phyloP scores from a whole-genome alignment of 1,140 invertebrate genomes.

The Aphis gossypii region DNA sequence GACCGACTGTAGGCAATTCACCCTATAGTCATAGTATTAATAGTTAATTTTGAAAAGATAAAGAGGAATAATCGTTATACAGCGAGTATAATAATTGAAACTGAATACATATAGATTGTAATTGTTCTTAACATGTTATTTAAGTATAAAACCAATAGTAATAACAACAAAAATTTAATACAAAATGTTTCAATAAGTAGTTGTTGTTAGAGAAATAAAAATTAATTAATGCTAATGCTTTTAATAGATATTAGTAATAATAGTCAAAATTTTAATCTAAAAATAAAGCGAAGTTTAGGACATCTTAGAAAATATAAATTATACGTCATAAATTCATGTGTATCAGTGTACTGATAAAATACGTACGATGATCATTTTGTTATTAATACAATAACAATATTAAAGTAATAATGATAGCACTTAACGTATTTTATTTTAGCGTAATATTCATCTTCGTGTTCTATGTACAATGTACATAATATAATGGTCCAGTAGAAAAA shows the following conservation, averaged over 20 bases:
- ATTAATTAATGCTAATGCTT: background rate
- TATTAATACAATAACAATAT: background rate
- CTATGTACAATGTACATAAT: background rate
- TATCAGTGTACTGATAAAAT: background rate
- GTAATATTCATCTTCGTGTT: background rate
- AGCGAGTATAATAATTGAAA: background rate
- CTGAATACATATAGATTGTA: background rate
- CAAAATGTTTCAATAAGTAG: too few species aligned
- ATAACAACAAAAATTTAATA: background rate
- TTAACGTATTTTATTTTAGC: background rate
- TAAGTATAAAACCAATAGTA: background rate
- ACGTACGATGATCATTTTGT: background rate
- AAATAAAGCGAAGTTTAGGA: background rate
- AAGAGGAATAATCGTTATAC: background rate
- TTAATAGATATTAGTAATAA: background rate
- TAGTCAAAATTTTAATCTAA: background rate
- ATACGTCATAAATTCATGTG: too few species aligned
- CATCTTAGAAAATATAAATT: background rate
- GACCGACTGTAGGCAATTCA: background rate
- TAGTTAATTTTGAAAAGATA: constrained; percentile 8
- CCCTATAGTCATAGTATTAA: background rate
- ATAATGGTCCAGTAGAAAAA: background rate
- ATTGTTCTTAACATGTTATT: background rate
- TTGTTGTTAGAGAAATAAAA: too few species aligned
- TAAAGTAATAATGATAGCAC: background rate